phyloP scores from a whole-genome alignment of 1,140 invertebrate species.

The Calosoma granatense region DNA sequence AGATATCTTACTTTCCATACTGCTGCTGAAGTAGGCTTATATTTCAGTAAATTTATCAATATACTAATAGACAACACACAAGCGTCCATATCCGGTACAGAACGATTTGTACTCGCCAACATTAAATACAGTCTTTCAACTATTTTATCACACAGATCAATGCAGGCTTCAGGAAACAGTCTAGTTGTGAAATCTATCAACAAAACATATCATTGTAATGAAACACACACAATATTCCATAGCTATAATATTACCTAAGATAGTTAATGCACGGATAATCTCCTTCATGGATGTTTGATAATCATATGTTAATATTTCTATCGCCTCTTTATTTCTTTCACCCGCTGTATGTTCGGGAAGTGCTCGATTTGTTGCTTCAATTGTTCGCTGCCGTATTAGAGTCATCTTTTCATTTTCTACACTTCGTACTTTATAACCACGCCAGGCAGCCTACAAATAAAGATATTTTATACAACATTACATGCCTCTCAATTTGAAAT shows the following conservation, averaged over 20 bases:
- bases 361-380: slow-evolving; percentile 35
- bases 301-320: slow-evolving; percentile 35
- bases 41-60: slow-evolving; percentile 42
- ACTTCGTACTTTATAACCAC: slow-evolving; percentile 43
- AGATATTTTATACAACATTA: neutral
- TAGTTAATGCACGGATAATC: slow-evolving; percentile 37
- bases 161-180: slow-evolving; percentile 36
- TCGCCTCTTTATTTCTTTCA: slow-evolving; percentile 31
- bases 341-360: slow-evolving; percentile 34
- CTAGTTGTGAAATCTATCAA: slow-evolving; percentile 43
- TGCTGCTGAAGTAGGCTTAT: slow-evolving; percentile 20
- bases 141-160: slow-evolving; percentile 32
- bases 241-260: slow-evolving; percentile 26
- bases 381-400: slow-evolving; percentile 36
- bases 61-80: slow-evolving; percentile 37
- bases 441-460: slow-evolving; percentile 44
- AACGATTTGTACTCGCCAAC: slow-evolving; percentile 40
- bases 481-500: slow-evolving; percentile 13
- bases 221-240: too few species aligned
- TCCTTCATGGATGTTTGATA: slow-evolving; percentile 31
- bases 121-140: slow-evolving; percentile 35
- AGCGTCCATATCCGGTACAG: slow-evolving; percentile 41
- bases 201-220: slow-evolving; percentile 16
- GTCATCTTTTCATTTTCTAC: slow-evolving; percentile 28
- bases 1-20: slow-evolving; percentile 25